Evolutionary conservation across 2,797 vertebrate genomes (phyloP).

Genomic region (Lophotriccus pileatus): DNA sequence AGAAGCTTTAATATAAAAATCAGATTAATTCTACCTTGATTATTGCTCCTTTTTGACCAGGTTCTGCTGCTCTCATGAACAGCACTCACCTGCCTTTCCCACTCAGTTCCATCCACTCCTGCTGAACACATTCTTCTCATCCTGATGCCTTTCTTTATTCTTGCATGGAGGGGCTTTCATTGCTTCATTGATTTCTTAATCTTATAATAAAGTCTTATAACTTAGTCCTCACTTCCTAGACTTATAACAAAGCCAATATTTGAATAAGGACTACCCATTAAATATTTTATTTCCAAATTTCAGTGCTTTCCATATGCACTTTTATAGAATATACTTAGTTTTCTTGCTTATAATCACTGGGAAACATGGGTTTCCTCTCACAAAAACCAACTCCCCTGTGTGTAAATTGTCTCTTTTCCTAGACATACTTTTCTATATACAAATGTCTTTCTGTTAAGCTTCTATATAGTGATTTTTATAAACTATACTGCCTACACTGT

Average conservation of each 20-base stretch:
- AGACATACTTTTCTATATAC: background rate
- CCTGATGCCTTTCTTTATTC: background rate
- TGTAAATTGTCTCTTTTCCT: background rate
- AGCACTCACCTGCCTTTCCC: background rate
- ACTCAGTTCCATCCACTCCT: background rate
- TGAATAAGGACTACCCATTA: background rate
- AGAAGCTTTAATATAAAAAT: background rate
- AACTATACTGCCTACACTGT: background rate
- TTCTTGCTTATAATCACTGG: background rate
- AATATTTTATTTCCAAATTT: background rate
- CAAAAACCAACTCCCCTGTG: background rate
- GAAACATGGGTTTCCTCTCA: background rate
- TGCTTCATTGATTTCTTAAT: background rate
- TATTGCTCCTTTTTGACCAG: rapidly evolving
- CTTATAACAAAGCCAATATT: background rate
- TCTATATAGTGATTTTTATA: background rate
- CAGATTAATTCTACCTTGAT: background rate
- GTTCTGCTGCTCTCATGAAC: background rate
- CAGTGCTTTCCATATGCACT: background rate
- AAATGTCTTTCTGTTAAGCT: background rate
- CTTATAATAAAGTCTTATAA: background rate
- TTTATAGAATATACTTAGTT: background rate
- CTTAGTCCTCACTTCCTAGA: background rate
- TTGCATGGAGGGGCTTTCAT: background rate
- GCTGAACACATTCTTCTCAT: background rate